Conservation (phyloP, 2,888 invertebrate species). For the Drosophila birchii region DNA sequence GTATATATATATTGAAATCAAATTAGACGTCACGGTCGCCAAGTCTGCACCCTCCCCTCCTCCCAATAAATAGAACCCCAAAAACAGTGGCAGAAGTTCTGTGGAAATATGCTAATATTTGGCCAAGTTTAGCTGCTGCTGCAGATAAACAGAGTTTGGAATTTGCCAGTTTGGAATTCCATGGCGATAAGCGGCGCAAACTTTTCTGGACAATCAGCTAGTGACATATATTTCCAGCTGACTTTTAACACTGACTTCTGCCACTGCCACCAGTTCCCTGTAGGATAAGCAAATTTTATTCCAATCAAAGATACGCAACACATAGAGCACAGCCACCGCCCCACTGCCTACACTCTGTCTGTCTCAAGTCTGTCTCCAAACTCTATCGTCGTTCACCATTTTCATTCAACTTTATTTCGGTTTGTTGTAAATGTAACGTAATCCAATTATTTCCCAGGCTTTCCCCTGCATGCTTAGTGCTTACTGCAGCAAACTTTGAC, state of each 20-base stretch:
- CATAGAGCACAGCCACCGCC: conserved; percentile 32
- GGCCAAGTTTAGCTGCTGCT: conserved; percentile 27
- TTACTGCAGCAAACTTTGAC: conserved; percentile 20
- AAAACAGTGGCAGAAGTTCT: conserved; percentile 34
- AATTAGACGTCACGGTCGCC: conserved; percentile 42
- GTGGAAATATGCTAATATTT: conserved; percentile 55
- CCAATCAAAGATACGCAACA: conserved; percentile 33
- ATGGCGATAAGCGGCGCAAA: conserved; percentile 21
- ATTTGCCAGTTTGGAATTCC: conserved; percentile 22
- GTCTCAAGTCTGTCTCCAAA: neutral
- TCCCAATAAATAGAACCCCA: neutral
- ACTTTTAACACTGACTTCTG: conserved; percentile 15
- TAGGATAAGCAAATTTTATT: conserved; percentile 45
- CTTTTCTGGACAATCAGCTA: conserved; percentile 21
- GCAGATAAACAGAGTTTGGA: conserved; percentile 19
- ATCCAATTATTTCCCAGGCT: conserved; percentile 35
- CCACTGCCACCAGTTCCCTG: conserved; percentile 33
- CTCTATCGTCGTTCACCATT: conserved; percentile 19
- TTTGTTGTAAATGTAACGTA: conserved; percentile 27
- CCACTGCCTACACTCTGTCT: conserved; percentile 1
- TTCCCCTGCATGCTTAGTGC: neutral
- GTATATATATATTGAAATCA: conserved; percentile 33
- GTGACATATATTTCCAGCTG: conserved; percentile 25
- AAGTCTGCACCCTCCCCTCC: conserved; percentile 21
- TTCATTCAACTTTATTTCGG: conserved; percentile 23